These are phyloP conservation scores for Sphenodon punctatus DNA, from an alignment of 2,797 vertebrate species.

Conservation along the genomic window DNA sequence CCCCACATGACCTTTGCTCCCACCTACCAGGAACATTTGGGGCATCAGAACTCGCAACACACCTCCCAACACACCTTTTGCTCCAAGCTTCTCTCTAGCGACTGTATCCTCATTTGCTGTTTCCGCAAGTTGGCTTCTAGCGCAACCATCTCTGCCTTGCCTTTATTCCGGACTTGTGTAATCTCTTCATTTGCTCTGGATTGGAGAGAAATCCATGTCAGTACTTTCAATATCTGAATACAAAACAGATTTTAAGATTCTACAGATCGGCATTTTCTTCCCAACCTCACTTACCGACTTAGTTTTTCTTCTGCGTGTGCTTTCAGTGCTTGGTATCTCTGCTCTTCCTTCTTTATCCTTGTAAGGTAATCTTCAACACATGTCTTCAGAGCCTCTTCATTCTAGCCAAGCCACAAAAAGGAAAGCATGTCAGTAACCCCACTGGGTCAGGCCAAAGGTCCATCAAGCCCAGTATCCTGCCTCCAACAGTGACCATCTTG, in stretches of 20 bases:
- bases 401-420: constrained; percentile 74
- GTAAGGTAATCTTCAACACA: constrained; percentile 85
- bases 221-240: not conserved
- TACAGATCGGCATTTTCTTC: not conserved
- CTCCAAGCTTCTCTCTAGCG: constrained; percentile 87
- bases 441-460: no score
- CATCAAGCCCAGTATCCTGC: no score
- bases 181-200: constrained; percentile 89
- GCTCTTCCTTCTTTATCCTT: constrained; percentile 87
- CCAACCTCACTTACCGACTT: constrained; percentile 75
- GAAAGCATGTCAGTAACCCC: not conserved
- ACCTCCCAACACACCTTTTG: constrained; percentile 85
- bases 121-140: constrained; percentile 85
- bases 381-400: constrained; percentile 90
- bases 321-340: constrained; percentile 91
- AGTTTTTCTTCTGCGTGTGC: constrained; percentile 93
- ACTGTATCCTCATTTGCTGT: constrained; percentile 89
- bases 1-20: no score
- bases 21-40: no score
- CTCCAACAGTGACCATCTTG: no score
- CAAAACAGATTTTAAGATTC: not conserved
- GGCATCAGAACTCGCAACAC: no score
- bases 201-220: not conserved
- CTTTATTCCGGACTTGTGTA: constrained; percentile 83
- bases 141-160: constrained; percentile 79